Conservation (phyloP, 2,113 vertebrate genomes). For the Nymphicus hollandicus region DNA sequence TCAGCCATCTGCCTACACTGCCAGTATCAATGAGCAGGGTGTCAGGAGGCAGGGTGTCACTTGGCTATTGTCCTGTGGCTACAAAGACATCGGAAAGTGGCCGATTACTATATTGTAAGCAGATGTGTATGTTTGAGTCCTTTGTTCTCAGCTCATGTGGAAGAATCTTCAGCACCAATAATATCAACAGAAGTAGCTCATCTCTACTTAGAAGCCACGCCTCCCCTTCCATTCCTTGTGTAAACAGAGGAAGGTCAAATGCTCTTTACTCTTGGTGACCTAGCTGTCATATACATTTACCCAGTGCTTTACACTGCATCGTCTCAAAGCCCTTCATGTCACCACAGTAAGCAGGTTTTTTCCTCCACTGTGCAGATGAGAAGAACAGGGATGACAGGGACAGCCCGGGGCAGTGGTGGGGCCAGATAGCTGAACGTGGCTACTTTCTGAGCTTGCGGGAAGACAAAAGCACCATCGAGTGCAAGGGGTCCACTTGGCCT, state of each 20-base stretch:
- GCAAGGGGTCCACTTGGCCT: rapidly evolving
- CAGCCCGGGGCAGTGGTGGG: neutral
- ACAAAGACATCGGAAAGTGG: neutral
- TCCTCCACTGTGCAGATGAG: neutral
- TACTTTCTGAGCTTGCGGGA: neutral
- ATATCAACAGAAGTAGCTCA: neutral
- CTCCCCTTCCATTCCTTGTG: neutral
- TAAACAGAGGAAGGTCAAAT: neutral
- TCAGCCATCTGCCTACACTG: neutral
- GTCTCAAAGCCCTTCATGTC: neutral
- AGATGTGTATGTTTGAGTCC: neutral
- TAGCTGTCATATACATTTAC: neutral
- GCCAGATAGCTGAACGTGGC: neutral
- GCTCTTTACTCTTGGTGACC: neutral
- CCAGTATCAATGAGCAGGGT: rapidly evolving
- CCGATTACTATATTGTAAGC: neutral
- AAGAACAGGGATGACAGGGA: neutral
- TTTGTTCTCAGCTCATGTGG: neutral
- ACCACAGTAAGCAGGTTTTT: neutral
- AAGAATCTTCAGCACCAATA: neutral
- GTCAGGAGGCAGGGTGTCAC: neutral
- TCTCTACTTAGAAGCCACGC: neutral
- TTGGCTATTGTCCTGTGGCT: neutral
- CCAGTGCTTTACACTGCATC: neutral
- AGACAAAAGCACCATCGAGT: neutral